Conservation (phyloP, 2,113 vertebrate genomes). For the Buteo buteo region DNA sequence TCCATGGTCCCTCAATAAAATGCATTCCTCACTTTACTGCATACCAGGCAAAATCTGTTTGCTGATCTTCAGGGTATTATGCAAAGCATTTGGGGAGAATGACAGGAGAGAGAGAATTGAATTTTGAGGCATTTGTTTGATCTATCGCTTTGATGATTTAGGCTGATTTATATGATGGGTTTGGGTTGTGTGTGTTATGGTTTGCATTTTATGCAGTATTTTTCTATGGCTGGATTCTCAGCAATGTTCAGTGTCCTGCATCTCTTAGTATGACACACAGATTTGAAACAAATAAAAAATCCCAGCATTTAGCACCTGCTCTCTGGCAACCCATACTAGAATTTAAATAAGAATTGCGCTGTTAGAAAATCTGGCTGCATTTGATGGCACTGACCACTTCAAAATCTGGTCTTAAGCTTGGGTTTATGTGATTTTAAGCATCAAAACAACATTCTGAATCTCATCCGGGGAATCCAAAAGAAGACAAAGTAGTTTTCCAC, state of each 20-base stretch:
- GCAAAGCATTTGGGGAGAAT: constrained; percentile 61
- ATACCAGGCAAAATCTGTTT: constrained; percentile 58
- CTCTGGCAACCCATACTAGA: not conserved
- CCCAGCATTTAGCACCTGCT: constrained; percentile 43
- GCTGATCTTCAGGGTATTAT: constrained; percentile 64
- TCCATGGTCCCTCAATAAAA: constrained; percentile 13
- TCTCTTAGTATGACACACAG: not conserved
- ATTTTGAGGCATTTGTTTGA: constrained; percentile 66
- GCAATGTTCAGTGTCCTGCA: not conserved
- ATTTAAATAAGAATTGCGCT: not conserved
- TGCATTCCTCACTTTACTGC: constrained; percentile 48
- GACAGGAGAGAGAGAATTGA: constrained; percentile 50
- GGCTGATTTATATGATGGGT: constrained; percentile 63
- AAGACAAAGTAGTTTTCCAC: constrained; percentile 8
- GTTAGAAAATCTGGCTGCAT: not conserved
- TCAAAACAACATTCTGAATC: constrained; percentile 15
- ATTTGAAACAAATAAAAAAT: constrained; percentile 27
- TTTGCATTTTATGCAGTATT: constrained; percentile 43
- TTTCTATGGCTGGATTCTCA: constrained; percentile 25
- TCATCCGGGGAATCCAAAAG: not conserved
- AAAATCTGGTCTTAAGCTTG: not conserved
- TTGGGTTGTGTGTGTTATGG: constrained; percentile 22
- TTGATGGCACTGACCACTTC: constrained; percentile 1
- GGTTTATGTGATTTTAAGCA: constrained; percentile 20
- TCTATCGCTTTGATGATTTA: constrained; percentile 67